Base-by-base conservation (phyloP, 2,797 vertebrate species). In the Enteromius unitaeniatus region DNA sequence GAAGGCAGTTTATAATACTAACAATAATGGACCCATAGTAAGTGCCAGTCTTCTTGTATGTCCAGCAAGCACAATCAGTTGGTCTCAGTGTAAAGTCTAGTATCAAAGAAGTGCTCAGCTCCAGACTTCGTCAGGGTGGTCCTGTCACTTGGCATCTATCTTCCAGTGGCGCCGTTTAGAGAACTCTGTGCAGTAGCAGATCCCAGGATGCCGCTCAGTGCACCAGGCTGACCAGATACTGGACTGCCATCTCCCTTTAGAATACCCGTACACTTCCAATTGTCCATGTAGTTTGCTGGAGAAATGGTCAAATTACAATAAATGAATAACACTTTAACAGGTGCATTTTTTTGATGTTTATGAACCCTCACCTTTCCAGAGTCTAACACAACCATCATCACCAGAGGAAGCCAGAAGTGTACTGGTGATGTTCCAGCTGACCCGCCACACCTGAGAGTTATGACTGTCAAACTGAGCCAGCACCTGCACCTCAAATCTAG, bases 381-480 rank as follows among this genome's bases (percentile, higher is more conserved):
- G 93, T 64, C 98, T 95, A 75, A 99, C 98, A 31, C 97, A 99
- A 85, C 98, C 98, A 68, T 99, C 98, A 10, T 99, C 98, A 31
- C 97, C 97, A 0, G 98, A 99, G 19, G 98, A 99, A 28, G 98
- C 97, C 88, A 98, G 92, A 69, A 99, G 95, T 5, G 98, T 99
- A 91, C 98, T 98, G 75, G 98, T 99, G 92, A 99, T 99, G 91
- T 99, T 99, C 98, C 98, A 99, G 91, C 97, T 98, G 69, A 99
- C 97, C 40, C 97, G 94, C 97, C 98, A 99, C 85, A 99, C 98
- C 90, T 99, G 98, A 28, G 98, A 99, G 92, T 98, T 99, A 89
- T 99, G 97, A 91, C 97, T 97, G 93, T 99, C 98, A 91, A 99
- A 99, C 90, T 99, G 97, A 77, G 97, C 98, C 90, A 98, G 95